Evolutionary conservation across 2,797 vertebrate species (phyloP).

Genomic region (Triplophysa yarkandensis): DNA sequence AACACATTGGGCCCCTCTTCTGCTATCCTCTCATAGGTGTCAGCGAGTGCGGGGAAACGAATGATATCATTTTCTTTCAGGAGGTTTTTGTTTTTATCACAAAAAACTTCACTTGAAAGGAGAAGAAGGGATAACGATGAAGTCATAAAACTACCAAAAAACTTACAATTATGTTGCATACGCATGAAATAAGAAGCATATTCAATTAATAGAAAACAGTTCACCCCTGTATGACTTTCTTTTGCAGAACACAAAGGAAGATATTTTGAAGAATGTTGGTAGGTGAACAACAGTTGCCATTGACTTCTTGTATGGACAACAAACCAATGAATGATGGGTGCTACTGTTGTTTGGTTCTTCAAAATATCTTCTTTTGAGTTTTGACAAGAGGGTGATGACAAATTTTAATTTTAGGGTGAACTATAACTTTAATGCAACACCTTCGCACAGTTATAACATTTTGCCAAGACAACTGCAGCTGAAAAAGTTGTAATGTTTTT

Average conservation of each 20-base stretch:
- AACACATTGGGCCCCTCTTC: slow-evolving; percentile 78
- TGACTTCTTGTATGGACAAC: too few species aligned
- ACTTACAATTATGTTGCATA: slow-evolving; percentile 5
- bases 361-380: too few species aligned
- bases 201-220: too few species aligned
- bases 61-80: slow-evolving; percentile 82
- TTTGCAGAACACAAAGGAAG: too few species aligned
- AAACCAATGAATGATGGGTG: too few species aligned
- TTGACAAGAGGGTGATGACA: too few species aligned
- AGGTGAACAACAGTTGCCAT: too few species aligned
- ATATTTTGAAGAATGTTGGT: too few species aligned
- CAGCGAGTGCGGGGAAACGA: slow-evolving; percentile 74
- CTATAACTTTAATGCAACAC: neutral
- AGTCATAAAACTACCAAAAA: neutral
- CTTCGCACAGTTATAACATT: neutral
- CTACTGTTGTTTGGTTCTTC: too few species aligned
- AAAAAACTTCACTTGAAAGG: slow-evolving; percentile 76
- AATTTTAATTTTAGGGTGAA: too few species aligned
- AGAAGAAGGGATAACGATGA: neutral
- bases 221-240: too few species aligned
- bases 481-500: neutral
- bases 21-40: slow-evolving; percentile 79
- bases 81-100: slow-evolving; percentile 74
- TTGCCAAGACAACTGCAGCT: neutral
- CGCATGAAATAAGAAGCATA: too few species aligned